Evolutionary conservation across 2,888 invertebrate species (phyloP).

Genomic region (Mesorhabditis spiculigera): DNA sequence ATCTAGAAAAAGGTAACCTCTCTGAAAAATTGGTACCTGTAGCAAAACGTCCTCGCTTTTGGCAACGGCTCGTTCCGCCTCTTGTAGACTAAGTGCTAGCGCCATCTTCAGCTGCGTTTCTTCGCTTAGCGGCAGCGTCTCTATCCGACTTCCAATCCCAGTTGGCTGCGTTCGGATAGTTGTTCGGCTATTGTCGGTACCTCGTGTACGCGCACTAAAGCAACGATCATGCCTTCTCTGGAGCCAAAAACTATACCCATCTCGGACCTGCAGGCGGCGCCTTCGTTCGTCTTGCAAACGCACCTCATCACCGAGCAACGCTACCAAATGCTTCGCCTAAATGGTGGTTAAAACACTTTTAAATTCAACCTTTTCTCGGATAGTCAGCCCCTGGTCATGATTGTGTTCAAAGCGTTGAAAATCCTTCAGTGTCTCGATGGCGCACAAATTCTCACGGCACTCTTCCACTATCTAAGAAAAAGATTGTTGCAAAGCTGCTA

Average conservation of each 20-base stretch:
- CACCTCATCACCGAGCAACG: conserved; percentile 91
- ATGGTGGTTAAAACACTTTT: conserved; percentile 56
- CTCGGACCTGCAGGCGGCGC: no score
- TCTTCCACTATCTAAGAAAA: conserved; percentile 74
- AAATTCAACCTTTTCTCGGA: conserved; percentile 74
- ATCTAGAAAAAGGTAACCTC: conserved; percentile 21
- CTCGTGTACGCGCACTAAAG: no score
- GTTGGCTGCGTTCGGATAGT: conserved; percentile 19
- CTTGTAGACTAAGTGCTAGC: conserved; percentile 95
- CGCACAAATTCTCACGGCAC: conserved; percentile 97
- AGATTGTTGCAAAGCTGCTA: conserved; percentile 57
- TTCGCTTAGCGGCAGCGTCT: conserved; percentile 94
- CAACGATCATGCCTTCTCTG: no score
- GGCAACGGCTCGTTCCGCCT: conserved; percentile 92
- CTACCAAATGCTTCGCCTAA: conserved; percentile 87
- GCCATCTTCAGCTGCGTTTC: conserved; percentile 95
- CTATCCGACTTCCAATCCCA: conserved; percentile 86
- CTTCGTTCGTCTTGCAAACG: conserved; percentile 87
- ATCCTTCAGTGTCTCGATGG: conserved; percentile 86
- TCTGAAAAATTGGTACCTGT: conserved; percentile 67
- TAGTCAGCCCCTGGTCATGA: conserved; percentile 74
- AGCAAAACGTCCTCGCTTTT: conserved; percentile 92
- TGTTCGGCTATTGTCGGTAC: no score
- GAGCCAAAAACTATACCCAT: no score
- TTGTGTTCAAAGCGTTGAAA: conserved; percentile 97